These are phyloP conservation scores for Melitaea athalia DNA, from an alignment of 2,888 invertebrate genomes.

Conservation along the genomic window DNA sequence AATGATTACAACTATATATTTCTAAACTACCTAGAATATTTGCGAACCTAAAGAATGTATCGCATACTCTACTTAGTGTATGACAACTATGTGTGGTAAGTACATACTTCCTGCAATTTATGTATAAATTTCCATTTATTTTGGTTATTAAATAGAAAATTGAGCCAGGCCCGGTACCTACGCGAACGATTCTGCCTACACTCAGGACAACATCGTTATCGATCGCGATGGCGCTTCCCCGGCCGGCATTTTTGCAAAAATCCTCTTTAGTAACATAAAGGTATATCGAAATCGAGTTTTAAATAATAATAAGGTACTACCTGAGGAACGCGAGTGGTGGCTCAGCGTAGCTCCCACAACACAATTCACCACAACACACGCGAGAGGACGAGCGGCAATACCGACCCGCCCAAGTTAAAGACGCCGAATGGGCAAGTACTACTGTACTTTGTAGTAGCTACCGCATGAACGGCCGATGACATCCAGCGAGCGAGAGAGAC, in stretches of 20 bases:
- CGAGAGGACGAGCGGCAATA: slow-evolving; percentile 70
- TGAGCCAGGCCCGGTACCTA: slow-evolving; percentile 31
- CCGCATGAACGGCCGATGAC: slow-evolving; percentile 72
- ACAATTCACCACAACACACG: slow-evolving; percentile 72
- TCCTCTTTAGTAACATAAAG: slow-evolving; percentile 59
- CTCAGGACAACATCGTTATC: slow-evolving; percentile 76
- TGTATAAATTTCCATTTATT: not conserved
- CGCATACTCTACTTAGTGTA: not conserved
- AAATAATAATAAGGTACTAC: slow-evolving; percentile 52
- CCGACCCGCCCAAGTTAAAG: slow-evolving; percentile 68
- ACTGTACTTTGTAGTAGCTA: slow-evolving; percentile 46
- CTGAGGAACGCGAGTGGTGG: slow-evolving; percentile 59
- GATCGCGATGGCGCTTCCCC: slow-evolving; percentile 69
- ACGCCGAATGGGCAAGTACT: slow-evolving; percentile 70
- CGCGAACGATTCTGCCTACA: slow-evolving; percentile 51
- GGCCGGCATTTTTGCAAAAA: slow-evolving; percentile 56
- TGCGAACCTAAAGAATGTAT: slow-evolving; percentile 17
- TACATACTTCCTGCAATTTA: not conserved
- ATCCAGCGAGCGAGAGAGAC: slow-evolving; percentile 55
- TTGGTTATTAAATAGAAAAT: slow-evolving; percentile 31
- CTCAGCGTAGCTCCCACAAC: slow-evolving; percentile 67
- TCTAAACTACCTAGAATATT: slow-evolving; percentile 20
- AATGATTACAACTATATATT: slow-evolving; percentile 34
- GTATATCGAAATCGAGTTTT: slow-evolving; percentile 37
- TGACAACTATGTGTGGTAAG: not conserved